Evolutionary conservation across 2,888 invertebrate species (phyloP), one percentile per base, ranked within the genome.

Genomic region (Cryptophagus acutangulus): DNA sequence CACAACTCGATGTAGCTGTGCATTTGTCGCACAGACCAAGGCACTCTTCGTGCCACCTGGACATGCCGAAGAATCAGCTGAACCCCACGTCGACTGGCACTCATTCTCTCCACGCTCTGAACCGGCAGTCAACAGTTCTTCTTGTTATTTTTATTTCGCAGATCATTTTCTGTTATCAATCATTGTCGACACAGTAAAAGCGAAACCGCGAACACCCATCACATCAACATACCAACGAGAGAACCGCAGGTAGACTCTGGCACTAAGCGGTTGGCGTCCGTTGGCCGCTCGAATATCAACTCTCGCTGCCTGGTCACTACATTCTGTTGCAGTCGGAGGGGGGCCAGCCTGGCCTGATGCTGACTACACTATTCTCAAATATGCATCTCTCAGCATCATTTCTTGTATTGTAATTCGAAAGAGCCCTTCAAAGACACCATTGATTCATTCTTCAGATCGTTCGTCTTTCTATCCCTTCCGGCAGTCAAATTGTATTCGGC

Each of bases 11-110:
- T 54, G 57, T 48, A 47, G 55, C 39, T 52, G 59, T 50, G 52
- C 66, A 66, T 46, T 65, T 64, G 43, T 62, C 63, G 55, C 66
- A 65, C 45, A 60, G 59, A 47, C 61, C 59, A 39, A 63, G 58
- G 53, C 59, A 65, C 38, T 62, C 60, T 53, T 66, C 63, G 51
- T 64, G 65, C 66, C 66, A 66, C 59, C 63, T 66, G 58, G 63
- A 61, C 56, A 65, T 61, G 50, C 55, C 62, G 56, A 51, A 57
- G 44, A 54, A 47, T 49, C 55, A 54, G 57, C 56, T 58, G 46
- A 46, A 51, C 43, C 46, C 40, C 48, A 49, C 38, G 41, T 39
- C 44, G 37, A 24, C 41, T 45, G 39, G 44, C 45, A 48, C 38
- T 47, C 46, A 51, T 48, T 46, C 49, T 51, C 35, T 26, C 26